Evolutionary conservation across 2,113 vertebrate genomes (phyloP), one percentile per base, ranked within the genome.

Genomic region (Cynoglossus semilaevis): DNA sequence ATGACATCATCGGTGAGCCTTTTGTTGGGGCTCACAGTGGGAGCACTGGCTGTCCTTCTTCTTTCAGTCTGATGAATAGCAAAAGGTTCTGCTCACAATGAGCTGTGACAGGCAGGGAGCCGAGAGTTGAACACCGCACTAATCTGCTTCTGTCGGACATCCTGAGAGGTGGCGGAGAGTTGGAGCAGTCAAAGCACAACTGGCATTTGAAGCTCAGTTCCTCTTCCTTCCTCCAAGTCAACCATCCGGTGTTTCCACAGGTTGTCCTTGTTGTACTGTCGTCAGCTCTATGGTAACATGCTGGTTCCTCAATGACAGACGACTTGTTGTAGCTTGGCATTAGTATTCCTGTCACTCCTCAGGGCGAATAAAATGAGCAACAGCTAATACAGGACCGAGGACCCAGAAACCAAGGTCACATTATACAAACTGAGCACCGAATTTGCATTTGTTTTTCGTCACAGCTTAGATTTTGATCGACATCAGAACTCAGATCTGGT

Each of bases 1-100:
- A 76, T 89, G 86, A 88, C 80, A 86, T 91, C 88, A 88, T 82
- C 58, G 58, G 58, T 15, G 45, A 63, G 54, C 13, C 48, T 58
- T 77, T 79, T 88, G 80, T 59, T 29, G 0, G 12, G 41, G 41
- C 22, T 29, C 22, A 29, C 22, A 29, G 48, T 17, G 48, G 42
- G 47, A 43, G 16, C 36, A 7, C 38, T 59, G 37, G 1, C 68
- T 15, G 45, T 15, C 43, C 61, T 35, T 67, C 76, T 78, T 78
- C 47, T 79, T 77, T 72, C 55, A 54, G 66, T 63, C 43, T 22
- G 42, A 64, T 82, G 75, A 88, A 85, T 77, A 66, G 82, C 70
- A 63, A 74, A 73, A 73, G 44, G 15, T 58, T 79, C 81, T 76
- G 61, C 77, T 77, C 67, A 70, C 57, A 37, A 88, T 84, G 63